Evolutionary conservation across 2,888 invertebrate species (phyloP).

Genomic region (Mythimna vitellina): DNA sequence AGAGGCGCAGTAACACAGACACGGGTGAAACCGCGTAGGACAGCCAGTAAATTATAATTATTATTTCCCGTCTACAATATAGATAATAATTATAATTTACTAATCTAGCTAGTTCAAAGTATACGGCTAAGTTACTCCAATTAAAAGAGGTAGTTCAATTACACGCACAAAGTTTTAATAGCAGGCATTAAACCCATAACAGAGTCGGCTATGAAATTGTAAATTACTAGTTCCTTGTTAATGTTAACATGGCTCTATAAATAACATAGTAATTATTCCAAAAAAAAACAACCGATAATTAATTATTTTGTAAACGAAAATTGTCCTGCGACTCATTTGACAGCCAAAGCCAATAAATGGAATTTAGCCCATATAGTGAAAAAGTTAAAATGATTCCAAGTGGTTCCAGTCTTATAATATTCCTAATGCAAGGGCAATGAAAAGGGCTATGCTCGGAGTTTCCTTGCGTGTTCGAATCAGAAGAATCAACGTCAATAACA

Average conservation of each 20-base stretch:
- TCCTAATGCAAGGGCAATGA: too few relatives aligned
- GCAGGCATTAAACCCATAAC: constrained; percentile 31
- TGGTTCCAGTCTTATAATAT: too few relatives aligned
- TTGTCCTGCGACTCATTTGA: neutral
- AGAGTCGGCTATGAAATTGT: constrained; percentile 37
- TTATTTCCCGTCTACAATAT: neutral
- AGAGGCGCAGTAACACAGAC: too few relatives aligned
- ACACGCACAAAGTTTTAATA: constrained; percentile 42
- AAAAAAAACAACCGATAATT: neutral
- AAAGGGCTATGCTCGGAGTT: too few relatives aligned
- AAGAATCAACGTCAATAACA: too few relatives aligned
- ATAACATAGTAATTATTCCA: neutral
- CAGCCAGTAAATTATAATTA: neutral
- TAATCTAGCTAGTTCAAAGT: neutral
- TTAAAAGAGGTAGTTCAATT: constrained; percentile 28
- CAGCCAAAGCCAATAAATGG: neutral
- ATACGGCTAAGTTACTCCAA: constrained; percentile 14
- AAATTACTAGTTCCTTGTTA: constrained; percentile 34
- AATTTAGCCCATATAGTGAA: neutral
- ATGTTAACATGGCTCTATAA: constrained; percentile 6
- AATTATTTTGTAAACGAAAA: constrained; percentile 1
- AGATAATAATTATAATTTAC: neutral
- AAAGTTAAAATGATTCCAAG: too few relatives aligned
- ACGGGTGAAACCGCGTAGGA: too few relatives aligned
- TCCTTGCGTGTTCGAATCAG: too few relatives aligned